These are phyloP conservation scores for Hypselothyrea guttata DNA, from an alignment of 2,888 invertebrate species.

Conservation along the genomic window DNA sequence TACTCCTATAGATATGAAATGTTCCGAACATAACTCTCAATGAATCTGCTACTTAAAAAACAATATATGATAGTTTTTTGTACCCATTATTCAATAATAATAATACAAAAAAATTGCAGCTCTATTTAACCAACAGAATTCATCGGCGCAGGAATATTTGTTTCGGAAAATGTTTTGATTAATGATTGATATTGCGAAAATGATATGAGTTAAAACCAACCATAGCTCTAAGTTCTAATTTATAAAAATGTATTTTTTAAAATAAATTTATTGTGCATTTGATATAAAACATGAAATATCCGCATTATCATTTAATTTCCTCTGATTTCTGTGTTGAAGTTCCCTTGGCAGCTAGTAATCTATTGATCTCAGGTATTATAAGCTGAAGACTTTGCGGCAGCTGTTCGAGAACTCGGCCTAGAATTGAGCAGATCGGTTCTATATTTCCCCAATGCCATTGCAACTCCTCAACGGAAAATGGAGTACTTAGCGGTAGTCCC, in stretches of 20 bases:
- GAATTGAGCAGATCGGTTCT: constrained; percentile 48
- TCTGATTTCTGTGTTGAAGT: too few relatives aligned
- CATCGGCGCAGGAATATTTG: constrained; percentile 20
- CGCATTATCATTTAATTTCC: too few relatives aligned
- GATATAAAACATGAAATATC: constrained; percentile 43
- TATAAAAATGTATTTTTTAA: constrained; percentile 73
- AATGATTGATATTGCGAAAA: constrained; percentile 30
- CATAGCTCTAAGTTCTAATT: constrained; percentile 69
- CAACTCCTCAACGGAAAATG: constrained; percentile 54
- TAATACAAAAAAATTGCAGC: background rate
- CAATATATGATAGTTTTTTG: too few relatives aligned
- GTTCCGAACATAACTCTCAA: too few relatives aligned
- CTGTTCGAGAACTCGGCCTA: constrained; percentile 42
- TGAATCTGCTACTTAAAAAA: too few relatives aligned
- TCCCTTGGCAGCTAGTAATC: constrained; percentile 1
- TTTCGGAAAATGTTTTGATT: constrained; percentile 52
- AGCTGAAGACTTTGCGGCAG: constrained; percentile 47
- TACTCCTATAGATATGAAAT: too few relatives aligned
- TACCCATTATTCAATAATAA: too few relatives aligned
- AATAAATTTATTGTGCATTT: constrained; percentile 72
- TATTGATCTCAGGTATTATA: constrained; percentile 46
- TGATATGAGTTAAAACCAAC: constrained; percentile 32
- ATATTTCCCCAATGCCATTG: constrained; percentile 63
- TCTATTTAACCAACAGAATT: background rate
- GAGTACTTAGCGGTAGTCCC: constrained; percentile 9